Base-by-base conservation (phyloP, 2,113 vertebrate genomes). In the Tetraodon nigroviridis region DNA sequence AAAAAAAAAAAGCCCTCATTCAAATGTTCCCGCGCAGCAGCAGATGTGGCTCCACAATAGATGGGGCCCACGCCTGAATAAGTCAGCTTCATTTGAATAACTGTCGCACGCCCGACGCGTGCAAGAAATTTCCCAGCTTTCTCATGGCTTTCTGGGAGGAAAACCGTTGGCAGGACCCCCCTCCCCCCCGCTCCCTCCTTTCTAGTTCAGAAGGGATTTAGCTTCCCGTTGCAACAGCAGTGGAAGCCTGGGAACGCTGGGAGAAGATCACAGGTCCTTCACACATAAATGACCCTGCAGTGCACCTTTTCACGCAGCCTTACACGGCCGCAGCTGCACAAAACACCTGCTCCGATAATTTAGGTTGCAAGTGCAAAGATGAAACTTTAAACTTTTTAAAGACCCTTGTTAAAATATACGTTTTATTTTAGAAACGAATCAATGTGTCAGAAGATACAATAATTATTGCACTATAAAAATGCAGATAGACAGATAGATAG, bases 41-140 rank as follows among this genome's bases (percentile, higher is more conserved):
- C 90, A 91, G 90, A 87, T 90, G 90, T 63, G 69, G 16, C 18
- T 47, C 41, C 1, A 89, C 85, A 89, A 89, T 74, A 62, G 80
- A 78, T 22, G 61, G 46, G 69, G 61, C 55, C 76, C 79, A 73
- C 51, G 71, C 82, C 62, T 81, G 68, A 79, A 81, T 87, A 84
- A 89, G 80, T 61, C 73, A 79, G 73, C 47, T 32, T 64, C 70
- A 90, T 92, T 91, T 91, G 88, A 92, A 92, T 91, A 92, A 92
- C 91, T 90, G 91, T 87, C 90, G 83, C 86, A 86, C 73, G 84
- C 64, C 81, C 16, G 89, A 81, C 91, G 89, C 89, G 91, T 92
- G 91, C 88, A 72, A 56, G 70, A 55, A 70, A 90, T 82, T 56
- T 80, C 80, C 83, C 81, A 68, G 67, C 58, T 69, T 84, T 75